Conservation (phyloP, 2,113 vertebrate genomes). For the Oophaga pumilio region DNA sequence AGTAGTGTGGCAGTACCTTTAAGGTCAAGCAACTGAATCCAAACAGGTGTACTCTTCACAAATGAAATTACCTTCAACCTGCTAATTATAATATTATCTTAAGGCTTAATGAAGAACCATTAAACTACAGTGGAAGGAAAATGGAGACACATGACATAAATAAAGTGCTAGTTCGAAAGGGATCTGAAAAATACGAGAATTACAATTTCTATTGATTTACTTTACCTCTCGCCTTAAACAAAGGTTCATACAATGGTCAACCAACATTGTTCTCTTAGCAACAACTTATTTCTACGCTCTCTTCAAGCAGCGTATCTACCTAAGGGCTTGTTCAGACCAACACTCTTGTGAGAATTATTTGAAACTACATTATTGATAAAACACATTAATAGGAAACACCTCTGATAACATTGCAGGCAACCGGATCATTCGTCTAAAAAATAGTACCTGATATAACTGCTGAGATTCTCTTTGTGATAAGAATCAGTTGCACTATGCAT, state of each 20-base stretch:
- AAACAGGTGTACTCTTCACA: not conserved
- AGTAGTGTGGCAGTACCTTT: too few species aligned
- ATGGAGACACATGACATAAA: not conserved
- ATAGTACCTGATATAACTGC: not conserved
- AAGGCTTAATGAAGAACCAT: not conserved
- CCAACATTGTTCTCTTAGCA: not conserved
- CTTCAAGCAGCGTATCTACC: not conserved
- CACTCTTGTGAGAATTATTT: not conserved
- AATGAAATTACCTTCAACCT: not conserved
- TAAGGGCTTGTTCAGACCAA: not conserved
- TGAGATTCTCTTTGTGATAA: not conserved
- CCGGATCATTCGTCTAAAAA: not conserved
- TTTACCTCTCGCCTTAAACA: not conserved
- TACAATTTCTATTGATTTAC: not conserved
- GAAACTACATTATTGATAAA: not conserved
- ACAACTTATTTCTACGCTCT: not conserved
- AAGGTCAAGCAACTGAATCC: not conserved
- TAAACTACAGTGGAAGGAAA: not conserved
- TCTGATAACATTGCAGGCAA: not conserved
- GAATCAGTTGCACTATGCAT: not conserved
- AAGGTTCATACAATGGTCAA: not conserved
- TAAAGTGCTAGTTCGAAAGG: not conserved
- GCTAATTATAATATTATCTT: not conserved
- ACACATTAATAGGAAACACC: not conserved
- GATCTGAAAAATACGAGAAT: not conserved